Conservation (phyloP, 2,113 vertebrate species). For the Bubo scandiacus region DNA sequence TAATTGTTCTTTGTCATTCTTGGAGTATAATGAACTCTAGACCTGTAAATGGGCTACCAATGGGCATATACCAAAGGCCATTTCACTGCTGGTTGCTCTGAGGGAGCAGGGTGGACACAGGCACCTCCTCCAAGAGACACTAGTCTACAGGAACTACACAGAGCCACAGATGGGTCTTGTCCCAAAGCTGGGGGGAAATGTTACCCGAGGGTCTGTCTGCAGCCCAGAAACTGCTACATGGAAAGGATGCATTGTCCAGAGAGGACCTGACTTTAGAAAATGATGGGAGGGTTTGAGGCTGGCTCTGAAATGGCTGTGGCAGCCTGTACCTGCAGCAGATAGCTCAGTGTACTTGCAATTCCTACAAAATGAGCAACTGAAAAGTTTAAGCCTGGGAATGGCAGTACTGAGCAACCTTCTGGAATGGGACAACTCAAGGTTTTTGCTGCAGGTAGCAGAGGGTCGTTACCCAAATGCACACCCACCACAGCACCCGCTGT, state of each 20-base stretch:
- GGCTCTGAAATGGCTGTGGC: background rate
- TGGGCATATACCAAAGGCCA: rapidly evolving
- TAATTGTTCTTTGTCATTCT: background rate
- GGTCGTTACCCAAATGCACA: background rate
- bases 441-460: background rate
- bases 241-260: background rate
- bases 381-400: background rate
- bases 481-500: too few relatives aligned
- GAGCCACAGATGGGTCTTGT: background rate
- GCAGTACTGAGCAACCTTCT: background rate
- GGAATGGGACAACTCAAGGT: background rate
- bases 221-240: background rate
- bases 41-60: background rate
- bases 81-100: background rate
- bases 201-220: background rate
- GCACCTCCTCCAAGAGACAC: background rate
- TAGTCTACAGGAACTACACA: background rate
- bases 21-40: background rate
- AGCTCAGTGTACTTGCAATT: background rate
- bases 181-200: background rate
- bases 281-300: background rate
- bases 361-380: background rate
- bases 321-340: background rate
- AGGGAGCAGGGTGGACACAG: too few relatives aligned
- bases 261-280: background rate